Evolutionary conservation across 2,797 vertebrate genomes (phyloP).

Genomic region (Apogon talboti): DNA sequence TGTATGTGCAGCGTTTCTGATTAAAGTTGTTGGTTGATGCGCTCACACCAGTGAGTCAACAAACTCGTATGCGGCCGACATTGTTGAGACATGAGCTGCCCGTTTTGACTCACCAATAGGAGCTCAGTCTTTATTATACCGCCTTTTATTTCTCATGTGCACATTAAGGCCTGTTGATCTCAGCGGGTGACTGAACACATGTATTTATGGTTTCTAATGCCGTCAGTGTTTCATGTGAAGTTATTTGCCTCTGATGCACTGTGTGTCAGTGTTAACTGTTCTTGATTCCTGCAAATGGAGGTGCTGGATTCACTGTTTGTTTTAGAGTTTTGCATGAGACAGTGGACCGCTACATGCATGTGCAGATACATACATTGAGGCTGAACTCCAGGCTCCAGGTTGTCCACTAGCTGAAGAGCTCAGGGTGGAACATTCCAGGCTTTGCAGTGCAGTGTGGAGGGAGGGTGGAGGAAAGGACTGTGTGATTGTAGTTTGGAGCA

Average conservation of each 20-base stretch:
- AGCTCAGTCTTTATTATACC: slow-evolving; percentile 9
- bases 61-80: slow-evolving; percentile 14
- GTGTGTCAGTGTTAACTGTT: not conserved
- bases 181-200: too few species aligned
- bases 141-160: slow-evolving; percentile 50
- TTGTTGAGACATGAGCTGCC: slow-evolving; percentile 24
- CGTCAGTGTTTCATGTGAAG: not conserved
- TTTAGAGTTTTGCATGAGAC: slow-evolving; percentile 7
- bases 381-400: slow-evolving; percentile 65
- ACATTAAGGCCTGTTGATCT: slow-evolving; percentile 14
- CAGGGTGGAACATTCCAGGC: slow-evolving; percentile 84
- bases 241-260: not conserved
- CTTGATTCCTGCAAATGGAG: slow-evolving; percentile 1
- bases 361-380: slow-evolving; percentile 23
- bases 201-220: slow-evolving; percentile 2
- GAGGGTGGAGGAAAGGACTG: slow-evolving; percentile 49
- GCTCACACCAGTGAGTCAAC: slow-evolving; percentile 47
- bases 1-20: slow-evolving; percentile 30
- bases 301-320: not conserved
- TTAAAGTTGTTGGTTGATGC: slow-evolving; percentile 19
- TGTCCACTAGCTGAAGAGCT: slow-evolving; percentile 76
- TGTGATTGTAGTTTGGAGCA: slow-evolving; percentile 78
- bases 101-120: slow-evolving; percentile 10
- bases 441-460: slow-evolving; percentile 71
- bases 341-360: slow-evolving; percentile 1